These are phyloP conservation scores for Bombus affinis DNA, from an alignment of 1,140 invertebrate species.

Conservation along the genomic window DNA sequence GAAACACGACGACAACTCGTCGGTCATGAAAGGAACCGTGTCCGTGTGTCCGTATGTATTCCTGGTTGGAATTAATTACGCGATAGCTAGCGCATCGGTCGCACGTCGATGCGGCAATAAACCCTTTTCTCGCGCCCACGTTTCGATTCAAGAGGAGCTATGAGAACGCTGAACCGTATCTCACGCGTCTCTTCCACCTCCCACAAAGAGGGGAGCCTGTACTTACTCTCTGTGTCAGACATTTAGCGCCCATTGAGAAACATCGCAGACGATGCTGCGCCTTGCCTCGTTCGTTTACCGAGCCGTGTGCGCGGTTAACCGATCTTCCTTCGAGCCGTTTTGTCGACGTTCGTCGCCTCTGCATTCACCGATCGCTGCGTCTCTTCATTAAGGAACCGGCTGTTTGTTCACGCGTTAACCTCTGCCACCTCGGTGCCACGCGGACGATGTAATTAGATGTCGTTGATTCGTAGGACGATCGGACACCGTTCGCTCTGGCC, in stretches of 20 bases:
- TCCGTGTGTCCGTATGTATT: background rate
- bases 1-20: background rate
- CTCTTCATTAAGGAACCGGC: conserved; percentile 23
- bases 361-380: background rate
- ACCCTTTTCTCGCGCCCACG: conserved; percentile 59
- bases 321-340: conserved; percentile 36
- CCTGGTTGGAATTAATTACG: conserved; percentile 55
- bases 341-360: background rate
- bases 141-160: conserved; percentile 38
- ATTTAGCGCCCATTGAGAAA: conserved; percentile 68
- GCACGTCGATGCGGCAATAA: conserved; percentile 53
- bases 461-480: background rate
- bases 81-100: conserved; percentile 21
- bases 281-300: conserved; percentile 45
- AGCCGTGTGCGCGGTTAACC: conserved; percentile 35
- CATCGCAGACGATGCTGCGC: conserved; percentile 60
- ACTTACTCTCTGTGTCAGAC: conserved; percentile 47
- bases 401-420: background rate
- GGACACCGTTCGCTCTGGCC: background rate
- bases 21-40: background rate
- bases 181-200: conserved; percentile 55
- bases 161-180: conserved; percentile 65
- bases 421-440: background rate
- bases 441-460: conserved; percentile 3
- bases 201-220: conserved; percentile 27